Evolutionary conservation across 2,113 vertebrate genomes (phyloP).

Genomic region (Cheilinus undulatus): DNA sequence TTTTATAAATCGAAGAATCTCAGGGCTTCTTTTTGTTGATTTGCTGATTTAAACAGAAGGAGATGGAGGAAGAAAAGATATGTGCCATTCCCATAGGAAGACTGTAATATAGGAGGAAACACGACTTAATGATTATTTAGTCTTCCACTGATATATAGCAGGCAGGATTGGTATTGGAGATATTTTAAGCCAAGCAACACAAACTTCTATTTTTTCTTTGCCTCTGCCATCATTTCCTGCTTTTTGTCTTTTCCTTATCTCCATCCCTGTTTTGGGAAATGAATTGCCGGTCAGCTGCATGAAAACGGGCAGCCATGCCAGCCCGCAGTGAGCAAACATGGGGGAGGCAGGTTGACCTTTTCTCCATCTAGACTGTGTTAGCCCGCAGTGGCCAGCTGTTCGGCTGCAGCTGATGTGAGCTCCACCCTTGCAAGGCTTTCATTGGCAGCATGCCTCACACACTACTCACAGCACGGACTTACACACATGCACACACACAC

Average conservation of each 20-base stretch:
- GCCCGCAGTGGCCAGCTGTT: conserved; percentile 75
- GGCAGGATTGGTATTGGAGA: neutral
- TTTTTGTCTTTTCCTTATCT: conserved; percentile 37
- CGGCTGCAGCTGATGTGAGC: conserved; percentile 73
- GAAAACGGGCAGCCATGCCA: conserved; percentile 51
- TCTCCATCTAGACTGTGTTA: conserved; percentile 45
- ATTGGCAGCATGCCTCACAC: conserved; percentile 68
- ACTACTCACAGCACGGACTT: conserved; percentile 25
- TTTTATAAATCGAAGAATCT: neutral
- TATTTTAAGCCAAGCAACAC: too few species aligned
- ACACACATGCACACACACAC: conserved; percentile 8
- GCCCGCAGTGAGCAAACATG: conserved; percentile 58
- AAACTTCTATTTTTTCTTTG: conserved; percentile 10
- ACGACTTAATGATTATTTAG: too few species aligned
- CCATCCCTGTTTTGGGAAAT: conserved; percentile 39
- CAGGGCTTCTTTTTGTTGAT: neutral
- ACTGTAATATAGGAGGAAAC: too few species aligned
- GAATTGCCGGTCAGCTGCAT: conserved; percentile 12
- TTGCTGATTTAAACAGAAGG: too few species aligned
- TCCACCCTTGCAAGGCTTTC: conserved; percentile 75
- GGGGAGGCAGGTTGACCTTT: conserved; percentile 56
- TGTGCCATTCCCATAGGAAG: too few species aligned
- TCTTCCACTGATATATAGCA: too few species aligned
- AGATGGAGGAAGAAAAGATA: too few species aligned
- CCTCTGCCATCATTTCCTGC: conserved; percentile 38